These are phyloP conservation scores for Pachliopta kotzebuea DNA, from an alignment of 2,888 invertebrate genomes.

Conservation along the genomic window DNA sequence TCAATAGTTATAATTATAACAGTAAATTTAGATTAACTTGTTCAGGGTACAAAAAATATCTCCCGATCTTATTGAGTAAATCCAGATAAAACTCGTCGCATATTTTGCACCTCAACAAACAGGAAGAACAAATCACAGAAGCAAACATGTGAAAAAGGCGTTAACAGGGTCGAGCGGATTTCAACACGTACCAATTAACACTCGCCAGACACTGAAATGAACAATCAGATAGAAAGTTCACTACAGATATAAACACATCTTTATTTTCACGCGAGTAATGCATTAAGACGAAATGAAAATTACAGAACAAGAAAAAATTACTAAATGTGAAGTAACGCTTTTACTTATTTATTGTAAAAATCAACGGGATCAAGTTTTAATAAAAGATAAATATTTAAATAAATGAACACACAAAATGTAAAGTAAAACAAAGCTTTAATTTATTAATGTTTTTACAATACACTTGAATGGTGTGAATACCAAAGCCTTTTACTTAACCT, in stretches of 20 bases:
- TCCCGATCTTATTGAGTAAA: conserved; percentile 16
- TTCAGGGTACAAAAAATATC: not conserved
- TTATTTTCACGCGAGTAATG: conserved; percentile 29
- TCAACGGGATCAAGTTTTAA: not conserved
- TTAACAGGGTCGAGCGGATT: conserved; percentile 62
- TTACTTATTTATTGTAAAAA: not conserved
- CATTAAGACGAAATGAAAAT: conserved; percentile 4
- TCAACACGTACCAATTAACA: conserved; percentile 75
- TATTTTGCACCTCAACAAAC: conserved; percentile 59
- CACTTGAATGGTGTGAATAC: too few relatives aligned
- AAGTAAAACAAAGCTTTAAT: too few relatives aligned
- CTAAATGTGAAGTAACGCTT: not conserved
- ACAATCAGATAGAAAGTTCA: conserved; percentile 51
- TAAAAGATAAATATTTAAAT: too few relatives aligned
- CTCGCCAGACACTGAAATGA: conserved; percentile 57
- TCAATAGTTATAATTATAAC: not conserved
- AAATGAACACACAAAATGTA: too few relatives aligned
- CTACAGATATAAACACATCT: conserved; percentile 48
- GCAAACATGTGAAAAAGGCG: conserved; percentile 59
- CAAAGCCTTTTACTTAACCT: too few relatives aligned
- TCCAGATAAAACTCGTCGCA: conserved; percentile 15
- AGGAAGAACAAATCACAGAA: conserved; percentile 49
- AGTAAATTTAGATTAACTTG: not conserved
- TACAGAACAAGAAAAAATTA: not conserved
- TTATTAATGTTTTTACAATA: too few relatives aligned